Conservation (phyloP, 2,797 vertebrate species). For the Mormyrops boulengeri region DNA sequence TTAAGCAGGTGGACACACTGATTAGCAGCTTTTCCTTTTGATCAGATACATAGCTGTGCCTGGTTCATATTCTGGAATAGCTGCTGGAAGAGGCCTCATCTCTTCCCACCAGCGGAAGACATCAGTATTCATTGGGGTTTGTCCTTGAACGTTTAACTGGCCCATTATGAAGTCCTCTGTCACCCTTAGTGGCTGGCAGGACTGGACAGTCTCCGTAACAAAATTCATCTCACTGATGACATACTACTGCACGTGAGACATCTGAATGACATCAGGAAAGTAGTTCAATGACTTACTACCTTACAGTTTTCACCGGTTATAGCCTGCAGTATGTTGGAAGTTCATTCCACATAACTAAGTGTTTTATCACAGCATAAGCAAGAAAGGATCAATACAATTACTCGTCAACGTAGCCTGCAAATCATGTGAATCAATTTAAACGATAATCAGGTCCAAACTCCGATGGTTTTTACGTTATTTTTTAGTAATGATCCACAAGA, state of each 20-base stretch:
- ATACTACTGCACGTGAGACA: not conserved
- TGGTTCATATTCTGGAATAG: not conserved
- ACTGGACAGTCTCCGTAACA: not conserved
- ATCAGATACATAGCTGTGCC: not conserved
- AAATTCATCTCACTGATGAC: not conserved
- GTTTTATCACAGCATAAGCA: not conserved
- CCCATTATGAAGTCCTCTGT: not conserved
- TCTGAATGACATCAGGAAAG: not conserved
- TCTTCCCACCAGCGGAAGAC: not conserved
- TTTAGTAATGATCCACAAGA: not conserved
- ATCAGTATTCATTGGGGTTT: not conserved
- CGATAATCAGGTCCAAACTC: not conserved
- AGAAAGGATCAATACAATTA: not conserved
- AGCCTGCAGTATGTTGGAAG: not conserved
- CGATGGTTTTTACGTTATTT: not conserved
- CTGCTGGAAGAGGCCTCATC: not conserved
- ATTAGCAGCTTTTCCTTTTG: not conserved
- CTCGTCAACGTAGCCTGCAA: not conserved
- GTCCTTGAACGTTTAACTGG: not conserved
- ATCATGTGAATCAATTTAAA: not conserved
- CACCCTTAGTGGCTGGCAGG: not conserved
- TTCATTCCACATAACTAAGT: not conserved
- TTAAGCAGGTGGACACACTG: not conserved
- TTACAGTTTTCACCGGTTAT: not conserved
- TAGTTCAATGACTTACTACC: not conserved